Evolutionary conservation across 1,140 invertebrate species (phyloP).

Genomic region (Choristoneura fumiferana): DNA sequence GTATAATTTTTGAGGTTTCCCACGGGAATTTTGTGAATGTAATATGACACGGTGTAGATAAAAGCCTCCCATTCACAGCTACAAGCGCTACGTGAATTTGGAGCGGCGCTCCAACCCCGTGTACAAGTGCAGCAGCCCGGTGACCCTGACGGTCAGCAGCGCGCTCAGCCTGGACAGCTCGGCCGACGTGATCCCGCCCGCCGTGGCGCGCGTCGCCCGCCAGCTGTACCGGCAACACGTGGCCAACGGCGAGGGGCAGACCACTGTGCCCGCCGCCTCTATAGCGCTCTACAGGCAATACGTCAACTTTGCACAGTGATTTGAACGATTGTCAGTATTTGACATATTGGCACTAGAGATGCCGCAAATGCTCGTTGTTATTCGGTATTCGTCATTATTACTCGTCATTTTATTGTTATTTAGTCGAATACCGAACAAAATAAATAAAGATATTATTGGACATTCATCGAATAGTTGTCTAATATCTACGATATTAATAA

Average conservation of each 20-base stretch:
- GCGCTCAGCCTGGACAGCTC: slow-evolving; percentile 80
- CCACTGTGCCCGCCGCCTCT: slow-evolving; percentile 26
- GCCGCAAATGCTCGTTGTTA: too few relatives aligned
- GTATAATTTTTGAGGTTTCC: too few relatives aligned
- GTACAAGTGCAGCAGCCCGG: slow-evolving; percentile 70
- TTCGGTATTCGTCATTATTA: too few relatives aligned
- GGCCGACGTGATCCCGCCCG: slow-evolving; percentile 80
- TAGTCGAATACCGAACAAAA: too few relatives aligned
- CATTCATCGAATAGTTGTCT: too few relatives aligned
- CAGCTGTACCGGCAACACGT: slow-evolving; percentile 83
- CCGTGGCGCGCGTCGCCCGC: slow-evolving; percentile 77
- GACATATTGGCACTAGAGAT: too few relatives aligned
- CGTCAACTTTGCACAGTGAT: slow-evolving; percentile 23
- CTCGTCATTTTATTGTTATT: too few relatives aligned
- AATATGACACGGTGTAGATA: too few relatives aligned
- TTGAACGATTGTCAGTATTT: too few relatives aligned
- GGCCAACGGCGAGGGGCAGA: slow-evolving; percentile 33
- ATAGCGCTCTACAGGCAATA: slow-evolving; percentile 30
- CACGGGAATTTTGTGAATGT: too few relatives aligned
- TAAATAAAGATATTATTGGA: too few relatives aligned
- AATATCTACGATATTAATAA: too few relatives aligned
- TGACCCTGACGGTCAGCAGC: slow-evolving; percentile 76
- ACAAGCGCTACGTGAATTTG: slow-evolving; percentile 86
- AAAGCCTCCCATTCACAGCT: slow-evolving; percentile 80
- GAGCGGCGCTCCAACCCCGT: slow-evolving; percentile 77